phyloP scores from a whole-genome alignment of 2,797 vertebrate species.

The Triplophysa bombifrons region DNA sequence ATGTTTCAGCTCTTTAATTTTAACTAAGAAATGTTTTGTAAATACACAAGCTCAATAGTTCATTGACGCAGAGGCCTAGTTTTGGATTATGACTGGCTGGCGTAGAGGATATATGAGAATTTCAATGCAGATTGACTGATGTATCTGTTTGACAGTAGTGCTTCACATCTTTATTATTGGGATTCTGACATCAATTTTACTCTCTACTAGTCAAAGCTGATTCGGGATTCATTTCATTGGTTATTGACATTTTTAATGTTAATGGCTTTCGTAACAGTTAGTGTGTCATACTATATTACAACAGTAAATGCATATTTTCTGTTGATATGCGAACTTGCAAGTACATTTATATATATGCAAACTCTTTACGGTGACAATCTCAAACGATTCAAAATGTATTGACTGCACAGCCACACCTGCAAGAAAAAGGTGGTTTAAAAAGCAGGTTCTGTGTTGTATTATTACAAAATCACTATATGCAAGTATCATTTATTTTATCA shows the following conservation, averaged over 20 bases:
- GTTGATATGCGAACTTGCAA: neutral
- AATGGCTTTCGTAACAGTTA: slow-evolving; percentile 1
- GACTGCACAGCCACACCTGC: neutral
- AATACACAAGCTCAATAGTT: neutral
- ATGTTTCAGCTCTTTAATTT: neutral
- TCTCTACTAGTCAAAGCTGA: neutral
- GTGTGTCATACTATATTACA: neutral
- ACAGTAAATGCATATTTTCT: neutral
- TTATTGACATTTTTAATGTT: no score
- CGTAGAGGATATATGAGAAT: neutral
- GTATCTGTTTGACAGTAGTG: neutral
- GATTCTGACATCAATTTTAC: neutral
- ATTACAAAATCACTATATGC: neutral
- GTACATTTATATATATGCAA: no score
- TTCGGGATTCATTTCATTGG: no score
- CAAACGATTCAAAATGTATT: neutral
- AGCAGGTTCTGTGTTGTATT: neutral
- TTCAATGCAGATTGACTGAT: neutral
- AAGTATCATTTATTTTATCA: neutral
- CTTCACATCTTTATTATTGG: neutral
- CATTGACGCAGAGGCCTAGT: slow-evolving; percentile 11
- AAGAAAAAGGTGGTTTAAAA: neutral
- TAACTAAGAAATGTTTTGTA: neutral
- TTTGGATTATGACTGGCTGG: neutral
- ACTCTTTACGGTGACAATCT: neutral